Evolutionary conservation across 2,113 vertebrate genomes (phyloP), one percentile per base, ranked within the genome.

Genomic region (Melanotaenia duboulayi): DNA sequence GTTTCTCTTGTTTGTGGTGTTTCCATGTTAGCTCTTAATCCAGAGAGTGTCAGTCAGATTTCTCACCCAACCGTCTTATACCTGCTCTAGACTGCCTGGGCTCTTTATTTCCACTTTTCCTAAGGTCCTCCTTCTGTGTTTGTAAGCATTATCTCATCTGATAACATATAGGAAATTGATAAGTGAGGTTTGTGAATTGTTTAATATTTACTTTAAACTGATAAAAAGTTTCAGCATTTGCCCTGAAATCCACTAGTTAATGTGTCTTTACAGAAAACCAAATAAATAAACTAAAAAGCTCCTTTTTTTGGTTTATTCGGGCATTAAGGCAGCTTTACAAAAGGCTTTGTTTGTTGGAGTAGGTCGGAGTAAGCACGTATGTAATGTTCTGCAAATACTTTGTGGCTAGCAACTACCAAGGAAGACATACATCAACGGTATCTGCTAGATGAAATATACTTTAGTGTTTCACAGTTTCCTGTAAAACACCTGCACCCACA

Each of bases 401-500:
- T 52, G 39, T 58, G 44, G 66, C 49, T 35, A 22, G 5, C 23
- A 0, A 40, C 19, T 58, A 54, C 46, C 25, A 51, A 80, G 48
- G 55, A 64, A 51, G 23, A 58, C 46, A 68, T 46, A 46, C 49
- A 23, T 76, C 51, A 63, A 51, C 4, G 17, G 44, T 14, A 23
- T 61, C 64, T 74, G 11, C 11, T 11, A 20, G 57, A 60, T 81
- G 52, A 74, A 82, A 64, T 56, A 69, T 24, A 73, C 32, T 48
- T 52, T 23, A 17, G 42, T 14, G 67, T 64, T 60, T 50, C 51
- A 61, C 35, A 63, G 58, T 58, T 58, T 78, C 40, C 19, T 48
- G 42, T 49, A 22, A 13, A 54, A 25, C 6, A 39, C 46, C 32
- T 51, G 35, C 48, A 65, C 76, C 65, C 40, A 62, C 73, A 62